These are phyloP conservation scores for Chironomus riparius DNA, from an alignment of 2,888 invertebrate species.

Conservation along the genomic window DNA sequence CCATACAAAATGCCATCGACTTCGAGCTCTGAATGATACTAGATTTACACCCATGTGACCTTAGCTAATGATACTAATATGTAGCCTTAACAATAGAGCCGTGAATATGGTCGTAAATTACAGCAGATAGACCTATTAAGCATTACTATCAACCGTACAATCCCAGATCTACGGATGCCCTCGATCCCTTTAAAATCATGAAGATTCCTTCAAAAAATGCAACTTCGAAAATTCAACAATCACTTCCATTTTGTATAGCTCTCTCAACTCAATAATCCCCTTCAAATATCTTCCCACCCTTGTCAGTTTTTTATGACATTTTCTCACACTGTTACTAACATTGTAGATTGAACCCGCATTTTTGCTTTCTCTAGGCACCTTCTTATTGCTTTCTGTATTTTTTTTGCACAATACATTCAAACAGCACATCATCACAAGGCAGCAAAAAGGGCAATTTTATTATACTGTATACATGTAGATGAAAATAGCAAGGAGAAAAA, in stretches of 20 bases:
- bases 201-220: no score
- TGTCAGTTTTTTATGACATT: background rate
- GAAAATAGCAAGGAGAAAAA: background rate
- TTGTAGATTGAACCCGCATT: background rate
- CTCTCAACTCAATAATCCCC: background rate
- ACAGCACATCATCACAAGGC: background rate
- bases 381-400: background rate
- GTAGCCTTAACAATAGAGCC: no score
- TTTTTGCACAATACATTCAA: background rate
- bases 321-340: background rate
- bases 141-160: no score
- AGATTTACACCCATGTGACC: no score
- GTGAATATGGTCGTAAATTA: no score
- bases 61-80: no score
- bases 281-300: no score
- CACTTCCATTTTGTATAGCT: background rate
- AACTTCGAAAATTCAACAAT: background rate
- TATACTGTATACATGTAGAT: background rate
- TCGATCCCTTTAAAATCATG: no score
- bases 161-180: no score
- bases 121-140: no score
- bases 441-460: slow-evolving; percentile 2
- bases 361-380: slow-evolving; percentile 18
- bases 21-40: no score
- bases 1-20: no score